Evolutionary conservation across 2,113 vertebrate genomes (phyloP).

Genomic region (Dicerorhinus sumatrensis): DNA sequence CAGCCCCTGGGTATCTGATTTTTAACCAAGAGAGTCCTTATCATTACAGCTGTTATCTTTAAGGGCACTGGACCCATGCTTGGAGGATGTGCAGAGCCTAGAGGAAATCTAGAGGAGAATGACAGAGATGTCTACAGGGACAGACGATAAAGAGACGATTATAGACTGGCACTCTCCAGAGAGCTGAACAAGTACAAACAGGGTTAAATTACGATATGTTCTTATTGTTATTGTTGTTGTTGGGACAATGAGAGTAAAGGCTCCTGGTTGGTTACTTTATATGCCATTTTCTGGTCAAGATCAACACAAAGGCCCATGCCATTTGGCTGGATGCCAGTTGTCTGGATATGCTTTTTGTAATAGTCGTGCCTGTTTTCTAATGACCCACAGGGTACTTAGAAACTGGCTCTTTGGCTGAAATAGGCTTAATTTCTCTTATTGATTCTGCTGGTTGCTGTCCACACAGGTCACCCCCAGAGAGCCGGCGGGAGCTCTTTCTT

Average conservation of each 20-base stretch:
- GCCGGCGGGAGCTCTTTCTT: slow-evolving; percentile 12
- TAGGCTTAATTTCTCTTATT: slow-evolving; percentile 67
- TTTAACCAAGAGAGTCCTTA: background rate
- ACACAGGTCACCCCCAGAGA: slow-evolving; percentile 37
- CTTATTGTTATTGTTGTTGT: background rate
- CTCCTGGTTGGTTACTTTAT: background rate
- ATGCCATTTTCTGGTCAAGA: background rate
- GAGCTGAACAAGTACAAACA: background rate
- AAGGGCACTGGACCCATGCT: background rate
- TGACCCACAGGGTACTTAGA: slow-evolving; percentile 8
- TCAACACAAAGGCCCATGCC: background rate
- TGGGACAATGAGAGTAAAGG: background rate
- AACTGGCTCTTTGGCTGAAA: slow-evolving; percentile 18
- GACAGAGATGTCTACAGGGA: background rate
- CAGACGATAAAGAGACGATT: background rate
- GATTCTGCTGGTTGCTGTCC: slow-evolving; percentile 52
- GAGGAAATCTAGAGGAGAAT: background rate
- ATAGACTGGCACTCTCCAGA: background rate
- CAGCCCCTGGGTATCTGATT: background rate
- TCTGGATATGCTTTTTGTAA: slow-evolving; percentile 7
- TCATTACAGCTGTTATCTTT: background rate
- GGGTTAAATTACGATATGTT: background rate
- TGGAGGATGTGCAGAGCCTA: background rate
- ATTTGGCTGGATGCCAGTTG: background rate
- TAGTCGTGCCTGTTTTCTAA: background rate